These are phyloP conservation scores for Craniophora ligustri DNA, from an alignment of 2,888 invertebrate species.

Conservation along the genomic window DNA sequence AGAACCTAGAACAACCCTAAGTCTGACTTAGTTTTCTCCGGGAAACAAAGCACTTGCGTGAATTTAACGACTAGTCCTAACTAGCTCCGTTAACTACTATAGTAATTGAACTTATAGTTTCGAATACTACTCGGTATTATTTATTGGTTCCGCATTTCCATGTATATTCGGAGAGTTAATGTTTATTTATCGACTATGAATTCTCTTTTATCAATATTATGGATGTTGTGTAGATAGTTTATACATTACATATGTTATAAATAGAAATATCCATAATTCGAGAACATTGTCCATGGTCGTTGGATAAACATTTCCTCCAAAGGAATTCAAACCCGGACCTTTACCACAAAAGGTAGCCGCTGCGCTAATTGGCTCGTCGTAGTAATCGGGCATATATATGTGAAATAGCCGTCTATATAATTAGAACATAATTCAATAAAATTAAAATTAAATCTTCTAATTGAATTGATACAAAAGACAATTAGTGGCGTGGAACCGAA, in stretches of 20 bases:
- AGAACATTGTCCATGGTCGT: too few relatives aligned
- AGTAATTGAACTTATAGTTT: slow-evolving; percentile 14
- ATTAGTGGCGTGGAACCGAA: slow-evolving; percentile 63
- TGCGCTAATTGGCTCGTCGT: too few relatives aligned
- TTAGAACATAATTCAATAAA: slow-evolving; percentile 52
- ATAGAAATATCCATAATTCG: too few relatives aligned
- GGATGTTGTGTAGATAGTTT: neutral
- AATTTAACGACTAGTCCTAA: slow-evolving; percentile 57
- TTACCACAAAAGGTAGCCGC: too few relatives aligned
- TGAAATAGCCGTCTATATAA: slow-evolving; percentile 22
- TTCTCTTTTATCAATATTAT: slow-evolving; percentile 1
- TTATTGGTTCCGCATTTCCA: slow-evolving; percentile 7
- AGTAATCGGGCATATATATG: too few relatives aligned
- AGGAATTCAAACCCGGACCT: too few relatives aligned
- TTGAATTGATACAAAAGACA: slow-evolving; percentile 69
- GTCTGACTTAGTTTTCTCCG: slow-evolving; percentile 60
- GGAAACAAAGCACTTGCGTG: slow-evolving; percentile 61
- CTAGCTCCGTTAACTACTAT: slow-evolving; percentile 35
- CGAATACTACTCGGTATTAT: slow-evolving; percentile 7
- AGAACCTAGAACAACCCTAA: slow-evolving; percentile 58
- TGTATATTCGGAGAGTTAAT: slow-evolving; percentile 1
- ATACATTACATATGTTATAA: too few relatives aligned
- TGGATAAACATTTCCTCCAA: too few relatives aligned
- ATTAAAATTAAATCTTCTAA: slow-evolving; percentile 63
- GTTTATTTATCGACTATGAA: slow-evolving; percentile 9